Evolutionary conservation across 2,797 vertebrate species (phyloP), one percentile per base, ranked within the genome.

Genomic region (Molossus molossus): DNA sequence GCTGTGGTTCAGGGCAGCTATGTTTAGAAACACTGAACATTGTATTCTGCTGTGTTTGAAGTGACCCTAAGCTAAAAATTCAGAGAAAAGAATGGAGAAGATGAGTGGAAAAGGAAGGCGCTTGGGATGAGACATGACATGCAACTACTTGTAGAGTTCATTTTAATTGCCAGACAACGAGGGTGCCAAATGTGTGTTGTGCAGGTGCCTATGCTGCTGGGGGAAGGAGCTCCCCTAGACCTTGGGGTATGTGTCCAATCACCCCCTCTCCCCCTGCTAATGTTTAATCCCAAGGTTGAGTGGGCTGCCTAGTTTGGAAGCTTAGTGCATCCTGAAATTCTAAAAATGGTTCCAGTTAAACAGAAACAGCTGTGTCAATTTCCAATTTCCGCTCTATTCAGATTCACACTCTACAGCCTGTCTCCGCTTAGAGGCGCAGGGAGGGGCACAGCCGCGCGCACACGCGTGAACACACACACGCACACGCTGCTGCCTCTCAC

Each of bases 381-480:
- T 96, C 92, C 97, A 73, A 89, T 94, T 97, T 97, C 94, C 97
- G 1, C 65, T 95, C 33, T 45, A 94, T 97, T 96, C 94, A 95
- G 62, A 97, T 91, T 87, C 77, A 69, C 70, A 96, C 91, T 86
- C 83, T 91, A 70, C 67, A n/a, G 50, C 95, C 65, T 96, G 72
- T 86, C 81, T 84, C 87, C 69, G 67, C 60, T 90, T 45, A 20
- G 69, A 97, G 87, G 69, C 23, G 3, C 94, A 40, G 88, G 87
- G 69, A 93, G 60, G 69, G 86, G 81, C 65, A 57, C 5, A 21
- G 58, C 29, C 10, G 12, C 25, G 2, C 69, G 4, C n/a, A 6
- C 1, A 67, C 15, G 58, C 14, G 40, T 45, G 40, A 45, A 50
- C 45, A 33, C 1, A 40, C 57, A 18, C 48, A 6, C 72, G 20